Evolutionary conservation across 1,140 invertebrate genomes (phyloP).

Genomic region (Idris sp.): DNA sequence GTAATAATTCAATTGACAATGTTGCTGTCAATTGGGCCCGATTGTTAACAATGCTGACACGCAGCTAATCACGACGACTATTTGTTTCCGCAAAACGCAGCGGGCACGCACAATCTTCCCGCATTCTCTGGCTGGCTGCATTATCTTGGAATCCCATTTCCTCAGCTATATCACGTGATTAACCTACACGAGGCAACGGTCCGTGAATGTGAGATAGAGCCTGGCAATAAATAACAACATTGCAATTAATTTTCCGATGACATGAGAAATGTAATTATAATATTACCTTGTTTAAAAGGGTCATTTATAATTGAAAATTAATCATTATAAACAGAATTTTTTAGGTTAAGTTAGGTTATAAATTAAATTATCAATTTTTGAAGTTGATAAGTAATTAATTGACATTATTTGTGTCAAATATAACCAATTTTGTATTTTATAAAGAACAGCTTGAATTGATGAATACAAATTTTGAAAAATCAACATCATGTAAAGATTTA

Average conservation of each 20-base stretch:
- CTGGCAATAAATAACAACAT: slow-evolving; percentile 64
- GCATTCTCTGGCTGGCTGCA: slow-evolving; percentile 57
- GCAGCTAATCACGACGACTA: slow-evolving; percentile 55
- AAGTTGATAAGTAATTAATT: no score
- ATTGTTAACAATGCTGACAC: no score
- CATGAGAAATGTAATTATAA: slow-evolving; percentile 61
- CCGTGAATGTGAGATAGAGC: slow-evolving; percentile 65
- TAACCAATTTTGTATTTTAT: no score
- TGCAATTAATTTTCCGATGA: slow-evolving; percentile 62
- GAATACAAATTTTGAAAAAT: no score
- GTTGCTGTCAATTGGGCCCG: slow-evolving; percentile 50
- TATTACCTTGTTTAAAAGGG: no score
- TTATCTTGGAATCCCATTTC: slow-evolving; percentile 65
- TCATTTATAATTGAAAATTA: no score
- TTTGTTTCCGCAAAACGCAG: slow-evolving; percentile 65
- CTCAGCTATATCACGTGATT: slow-evolving; percentile 60
- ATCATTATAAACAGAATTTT: no score
- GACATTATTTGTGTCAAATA: no score
- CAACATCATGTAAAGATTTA: no score
- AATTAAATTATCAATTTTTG: no score
- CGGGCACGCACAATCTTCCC: slow-evolving; percentile 64
- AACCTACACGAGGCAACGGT: slow-evolving; percentile 59
- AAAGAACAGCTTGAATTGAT: no score
- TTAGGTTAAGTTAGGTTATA: no score
- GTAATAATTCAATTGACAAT: slow-evolving; percentile 60